Conservation (phyloP, 2,888 invertebrate species). For the Tipula lateralis region DNA sequence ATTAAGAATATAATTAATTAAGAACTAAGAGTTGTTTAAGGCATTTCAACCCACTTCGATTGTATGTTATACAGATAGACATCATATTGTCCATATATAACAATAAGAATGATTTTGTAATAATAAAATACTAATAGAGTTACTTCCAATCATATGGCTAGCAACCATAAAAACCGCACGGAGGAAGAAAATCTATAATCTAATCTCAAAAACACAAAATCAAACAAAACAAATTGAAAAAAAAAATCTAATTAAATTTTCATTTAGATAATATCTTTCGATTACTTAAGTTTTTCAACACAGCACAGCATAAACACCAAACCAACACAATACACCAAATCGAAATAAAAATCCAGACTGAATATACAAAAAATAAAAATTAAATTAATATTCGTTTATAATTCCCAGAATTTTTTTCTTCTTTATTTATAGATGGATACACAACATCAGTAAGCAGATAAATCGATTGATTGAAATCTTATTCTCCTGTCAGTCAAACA, state of each 20-base stretch:
- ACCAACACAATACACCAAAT: background rate
- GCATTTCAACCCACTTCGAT: too few species aligned
- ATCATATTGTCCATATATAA: background rate
- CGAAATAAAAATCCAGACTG: background rate
- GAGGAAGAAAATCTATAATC: background rate
- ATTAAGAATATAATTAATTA: too few species aligned
- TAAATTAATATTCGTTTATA: constrained; percentile 24
- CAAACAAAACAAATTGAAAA: background rate
- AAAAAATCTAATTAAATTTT: constrained; percentile 13
- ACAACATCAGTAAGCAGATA: constrained; percentile 11
- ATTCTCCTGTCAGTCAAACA: constrained; percentile 1
- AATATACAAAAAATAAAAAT: background rate
- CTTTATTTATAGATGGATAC: background rate
- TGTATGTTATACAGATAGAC: too few species aligned
- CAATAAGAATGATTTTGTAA: background rate
- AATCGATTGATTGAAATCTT: constrained; percentile 19
- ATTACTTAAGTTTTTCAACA: background rate
- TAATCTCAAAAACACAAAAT: background rate
- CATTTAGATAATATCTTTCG: background rate
- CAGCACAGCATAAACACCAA: background rate
- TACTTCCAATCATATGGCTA: background rate
- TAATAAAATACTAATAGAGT: background rate
- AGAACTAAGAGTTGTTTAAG: too few species aligned
- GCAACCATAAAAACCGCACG: background rate
- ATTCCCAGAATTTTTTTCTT: background rate